Evolutionary conservation across 1,140 invertebrate genomes (phyloP).

Genomic region (Drosophila aff.): DNA sequence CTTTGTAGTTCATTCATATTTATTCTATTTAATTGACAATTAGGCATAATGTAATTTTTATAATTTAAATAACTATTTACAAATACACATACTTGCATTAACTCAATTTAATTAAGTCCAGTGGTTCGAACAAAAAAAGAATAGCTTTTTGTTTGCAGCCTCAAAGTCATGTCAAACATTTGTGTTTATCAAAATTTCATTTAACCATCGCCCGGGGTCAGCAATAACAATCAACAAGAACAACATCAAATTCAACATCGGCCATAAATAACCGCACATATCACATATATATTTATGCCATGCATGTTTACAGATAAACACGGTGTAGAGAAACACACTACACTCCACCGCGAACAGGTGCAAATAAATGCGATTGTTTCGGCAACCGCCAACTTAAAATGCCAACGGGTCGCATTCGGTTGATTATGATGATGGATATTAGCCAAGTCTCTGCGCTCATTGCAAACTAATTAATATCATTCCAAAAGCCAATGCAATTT

Average conservation of each 20-base stretch:
- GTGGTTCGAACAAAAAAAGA: slow-evolving; percentile 23
- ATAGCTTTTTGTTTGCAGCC: slow-evolving; percentile 33
- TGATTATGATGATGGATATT: slow-evolving; percentile 52
- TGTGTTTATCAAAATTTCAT: slow-evolving; percentile 75
- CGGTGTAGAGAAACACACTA: slow-evolving; percentile 23
- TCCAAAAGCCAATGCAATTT: slow-evolving; percentile 62
- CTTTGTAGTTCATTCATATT: slow-evolving; percentile 30
- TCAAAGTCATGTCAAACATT: slow-evolving; percentile 66
- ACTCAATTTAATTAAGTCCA: slow-evolving; percentile 47
- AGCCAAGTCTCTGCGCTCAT: slow-evolving; percentile 49
- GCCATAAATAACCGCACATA: slow-evolving; percentile 42
- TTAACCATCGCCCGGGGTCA: slow-evolving; percentile 62
- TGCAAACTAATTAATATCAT: slow-evolving; percentile 79
- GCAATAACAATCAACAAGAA: slow-evolving; percentile 55
- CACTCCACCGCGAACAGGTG: slow-evolving; percentile 4
- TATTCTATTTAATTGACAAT: slow-evolving; percentile 42
- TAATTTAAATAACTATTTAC: slow-evolving; percentile 54
- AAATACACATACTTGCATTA: slow-evolving; percentile 11
- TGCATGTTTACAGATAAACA: slow-evolving; percentile 35
- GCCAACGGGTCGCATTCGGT: slow-evolving; percentile 49
- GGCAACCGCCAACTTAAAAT: slow-evolving; percentile 58
- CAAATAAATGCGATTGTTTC: slow-evolving; percentile 60
- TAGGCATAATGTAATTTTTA: slow-evolving; percentile 51
- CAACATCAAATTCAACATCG: slow-evolving; percentile 45
- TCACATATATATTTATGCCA: not conserved